These are phyloP conservation scores for Sycobia sp. DNA, from an alignment of 1,140 invertebrate genomes.

Conservation along the genomic window DNA sequence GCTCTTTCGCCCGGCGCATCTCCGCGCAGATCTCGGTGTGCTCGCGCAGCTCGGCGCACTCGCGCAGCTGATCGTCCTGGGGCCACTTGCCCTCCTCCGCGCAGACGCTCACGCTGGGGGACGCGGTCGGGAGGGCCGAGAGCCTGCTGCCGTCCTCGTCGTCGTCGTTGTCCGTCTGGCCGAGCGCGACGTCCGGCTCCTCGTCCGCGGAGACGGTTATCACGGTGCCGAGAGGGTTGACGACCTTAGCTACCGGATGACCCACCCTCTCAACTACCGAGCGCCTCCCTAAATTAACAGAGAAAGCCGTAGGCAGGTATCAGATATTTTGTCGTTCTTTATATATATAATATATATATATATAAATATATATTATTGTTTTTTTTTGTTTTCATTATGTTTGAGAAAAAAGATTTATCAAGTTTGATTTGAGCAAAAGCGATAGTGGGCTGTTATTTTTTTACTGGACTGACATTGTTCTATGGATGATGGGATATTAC, in stretches of 20 bases:
- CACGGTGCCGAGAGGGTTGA: slow-evolving; percentile 75
- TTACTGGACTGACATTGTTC: no score
- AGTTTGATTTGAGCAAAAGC: no score
- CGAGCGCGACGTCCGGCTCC: slow-evolving; percentile 54
- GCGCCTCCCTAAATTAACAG: slow-evolving; percentile 71
- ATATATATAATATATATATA: no score
- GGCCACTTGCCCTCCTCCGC: slow-evolving; percentile 57
- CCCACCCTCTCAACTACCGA: slow-evolving; percentile 65
- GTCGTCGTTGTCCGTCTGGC: slow-evolving; percentile 38
- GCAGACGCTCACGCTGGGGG: slow-evolving; percentile 52
- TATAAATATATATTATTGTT: no score
- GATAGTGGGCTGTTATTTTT: no score
- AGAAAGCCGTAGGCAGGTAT: slow-evolving; percentile 79
- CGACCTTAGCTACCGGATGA: slow-evolving; percentile 68
- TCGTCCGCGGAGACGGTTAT: slow-evolving; percentile 64
- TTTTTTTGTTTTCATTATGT: no score
- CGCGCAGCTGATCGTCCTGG: slow-evolving; percentile 44
- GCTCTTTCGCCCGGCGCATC: slow-evolving; percentile 55
- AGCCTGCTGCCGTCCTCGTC: slow-evolving; percentile 47
- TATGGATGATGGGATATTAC: no score
- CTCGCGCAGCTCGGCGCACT: slow-evolving; percentile 49
- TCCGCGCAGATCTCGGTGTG: slow-evolving; percentile 58
- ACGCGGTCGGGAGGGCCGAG: not conserved
- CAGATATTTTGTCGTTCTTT: no score
- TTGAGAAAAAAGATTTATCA: no score